phyloP scores from a whole-genome alignment of 2,113 vertebrate species.

The Leptobrachium ailaonicum region DNA sequence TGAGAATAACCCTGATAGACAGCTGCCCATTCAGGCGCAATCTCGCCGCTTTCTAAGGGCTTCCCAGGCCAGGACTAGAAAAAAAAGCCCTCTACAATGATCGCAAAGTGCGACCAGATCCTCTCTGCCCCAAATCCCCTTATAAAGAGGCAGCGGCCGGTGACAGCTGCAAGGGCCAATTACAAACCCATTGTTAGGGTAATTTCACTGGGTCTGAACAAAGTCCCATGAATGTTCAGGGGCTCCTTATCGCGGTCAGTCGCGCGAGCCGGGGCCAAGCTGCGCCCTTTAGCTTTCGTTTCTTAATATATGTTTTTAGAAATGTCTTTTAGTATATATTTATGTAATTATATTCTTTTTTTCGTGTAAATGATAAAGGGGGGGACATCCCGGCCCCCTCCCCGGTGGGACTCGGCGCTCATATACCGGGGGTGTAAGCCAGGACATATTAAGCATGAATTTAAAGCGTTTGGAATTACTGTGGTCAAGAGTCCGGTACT shows the following conservation, averaged over 20 bases:
- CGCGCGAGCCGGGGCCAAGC: neutral
- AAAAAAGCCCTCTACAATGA: conserved; percentile 9
- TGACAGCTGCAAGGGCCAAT: conserved; percentile 31
- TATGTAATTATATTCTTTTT: too few relatives aligned
- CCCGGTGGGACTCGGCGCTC: too few relatives aligned
- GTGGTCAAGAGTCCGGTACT: conserved; percentile 39
- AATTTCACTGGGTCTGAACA: conserved; percentile 9
- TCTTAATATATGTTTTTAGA: neutral
- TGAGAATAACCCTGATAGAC: conserved; percentile 11
- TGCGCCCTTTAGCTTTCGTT: neutral
- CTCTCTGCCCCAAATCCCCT: conserved; percentile 37
- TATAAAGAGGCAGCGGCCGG: conserved; percentile 10
- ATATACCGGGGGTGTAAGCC: neutral
- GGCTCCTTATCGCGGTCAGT: neutral
- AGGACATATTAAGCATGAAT: conserved; percentile 10
- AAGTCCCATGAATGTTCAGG: conserved; percentile 40
- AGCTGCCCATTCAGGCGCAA: conserved; percentile 14
- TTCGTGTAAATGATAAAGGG: too few relatives aligned
- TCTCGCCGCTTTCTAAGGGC: neutral
- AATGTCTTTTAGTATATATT: too few relatives aligned
- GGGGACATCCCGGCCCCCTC: too few relatives aligned
- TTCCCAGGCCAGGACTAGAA: neutral
- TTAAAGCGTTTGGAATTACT: neutral
- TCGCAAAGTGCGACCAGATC: conserved; percentile 11
- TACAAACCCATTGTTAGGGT: conserved; percentile 42